phyloP scores from a whole-genome alignment of 2,888 invertebrate genomes.

The Lasioglossum villosulum region DNA sequence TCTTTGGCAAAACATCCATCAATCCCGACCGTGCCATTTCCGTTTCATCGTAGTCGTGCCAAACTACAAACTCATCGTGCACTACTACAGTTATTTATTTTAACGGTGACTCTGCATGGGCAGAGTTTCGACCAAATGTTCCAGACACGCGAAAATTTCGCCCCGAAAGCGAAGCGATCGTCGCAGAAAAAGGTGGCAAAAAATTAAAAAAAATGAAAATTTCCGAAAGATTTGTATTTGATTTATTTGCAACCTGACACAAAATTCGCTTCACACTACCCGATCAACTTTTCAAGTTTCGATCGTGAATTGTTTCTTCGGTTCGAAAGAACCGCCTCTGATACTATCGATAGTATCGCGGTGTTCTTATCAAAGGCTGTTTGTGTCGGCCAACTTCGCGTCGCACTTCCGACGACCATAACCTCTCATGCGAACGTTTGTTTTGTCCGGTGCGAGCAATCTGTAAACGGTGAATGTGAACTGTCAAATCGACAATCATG shows the following conservation, averaged over 20 bases:
- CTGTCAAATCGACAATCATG: constrained; percentile 35
- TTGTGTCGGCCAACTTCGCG: not conserved
- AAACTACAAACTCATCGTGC: not conserved
- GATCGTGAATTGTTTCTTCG: not conserved
- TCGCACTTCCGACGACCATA: not conserved
- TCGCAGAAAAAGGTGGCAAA: not conserved
- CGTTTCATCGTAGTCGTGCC: not conserved
- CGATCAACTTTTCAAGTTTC: not conserved
- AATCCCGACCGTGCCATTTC: not conserved
- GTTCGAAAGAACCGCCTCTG: not conserved
- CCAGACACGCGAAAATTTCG: not conserved
- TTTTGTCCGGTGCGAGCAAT: not conserved
- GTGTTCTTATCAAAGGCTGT: not conserved
- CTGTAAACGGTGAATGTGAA: not conserved
- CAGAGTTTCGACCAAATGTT: not conserved
- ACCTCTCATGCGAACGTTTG: not conserved
- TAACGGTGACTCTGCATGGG: constrained; percentile 8
- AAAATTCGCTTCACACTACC: not conserved
- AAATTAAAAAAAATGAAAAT: not conserved
- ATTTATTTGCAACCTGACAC: constrained; percentile 27
- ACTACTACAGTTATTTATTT: constrained; percentile 36
- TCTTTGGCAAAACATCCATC: not conserved
- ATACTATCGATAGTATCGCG: constrained; percentile 9
- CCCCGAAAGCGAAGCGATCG: not conserved
- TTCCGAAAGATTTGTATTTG: not conserved